These are phyloP conservation scores for Muscicapa adusta DNA, from an alignment of 2,113 vertebrate species.

Conservation along the genomic window DNA sequence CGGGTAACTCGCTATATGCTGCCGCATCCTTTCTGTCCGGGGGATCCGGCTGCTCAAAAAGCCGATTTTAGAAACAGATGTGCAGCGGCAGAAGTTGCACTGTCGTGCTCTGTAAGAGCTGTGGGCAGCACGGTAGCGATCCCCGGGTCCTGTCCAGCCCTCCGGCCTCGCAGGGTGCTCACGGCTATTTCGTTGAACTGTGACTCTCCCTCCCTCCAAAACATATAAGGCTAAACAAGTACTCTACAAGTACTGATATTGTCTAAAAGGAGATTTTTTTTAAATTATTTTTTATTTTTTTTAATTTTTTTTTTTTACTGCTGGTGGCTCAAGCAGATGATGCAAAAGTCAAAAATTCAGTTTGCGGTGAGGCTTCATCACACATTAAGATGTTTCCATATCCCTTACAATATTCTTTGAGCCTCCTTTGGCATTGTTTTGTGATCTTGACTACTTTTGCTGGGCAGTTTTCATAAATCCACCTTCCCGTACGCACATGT, in stretches of 20 bases:
- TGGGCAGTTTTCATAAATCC: background rate
- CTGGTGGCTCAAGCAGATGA: background rate
- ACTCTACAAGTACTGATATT: rapidly evolving
- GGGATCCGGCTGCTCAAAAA: background rate
- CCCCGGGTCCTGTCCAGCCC: background rate
- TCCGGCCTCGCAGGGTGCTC: background rate
- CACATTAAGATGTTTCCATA: rapidly evolving
- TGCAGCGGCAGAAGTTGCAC: rapidly evolving
- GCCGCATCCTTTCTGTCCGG: background rate
- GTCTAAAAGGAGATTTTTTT: background rate
- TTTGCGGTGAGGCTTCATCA: background rate
- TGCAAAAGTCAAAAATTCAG: background rate
- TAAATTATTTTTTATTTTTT: too few species aligned
- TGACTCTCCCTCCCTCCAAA: background rate
- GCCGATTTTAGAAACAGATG: rapidly evolving
- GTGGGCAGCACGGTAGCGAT: rapidly evolving
- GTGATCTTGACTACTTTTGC: background rate
- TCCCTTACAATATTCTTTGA: background rate
- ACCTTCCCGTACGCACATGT: rapidly evolving
- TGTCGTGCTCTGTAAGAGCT: rapidly evolving
- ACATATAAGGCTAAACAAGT: rapidly evolving
- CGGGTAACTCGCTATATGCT: rapidly evolving
- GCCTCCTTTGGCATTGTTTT: background rate
- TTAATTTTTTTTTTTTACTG: background rate
- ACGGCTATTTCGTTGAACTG: rapidly evolving